Percentiles rank a stretch among this genome's conserved stretches.
These are phyloP conservation scores for Bruchidius siliquastri DNA, from an alignment of 2,888 invertebrate species.

Conservation along the genomic window DNA sequence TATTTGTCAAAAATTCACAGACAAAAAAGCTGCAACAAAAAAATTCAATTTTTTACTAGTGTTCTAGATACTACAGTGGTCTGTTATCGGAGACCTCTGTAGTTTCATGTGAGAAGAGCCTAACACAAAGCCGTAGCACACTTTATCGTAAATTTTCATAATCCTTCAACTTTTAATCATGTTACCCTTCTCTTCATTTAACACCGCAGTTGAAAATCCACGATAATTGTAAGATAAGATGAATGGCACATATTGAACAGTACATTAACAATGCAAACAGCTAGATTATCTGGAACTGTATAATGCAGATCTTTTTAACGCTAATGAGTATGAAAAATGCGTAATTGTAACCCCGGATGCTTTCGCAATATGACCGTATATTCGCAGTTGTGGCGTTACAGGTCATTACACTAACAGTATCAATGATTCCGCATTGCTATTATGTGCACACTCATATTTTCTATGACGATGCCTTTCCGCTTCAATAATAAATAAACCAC, in stretches of 20 bases:
- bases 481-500: neutral
- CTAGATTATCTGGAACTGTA: neutral
- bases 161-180: neutral
- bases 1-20: no score
- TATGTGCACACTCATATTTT: conserved; percentile 4
- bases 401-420: conserved; percentile 9
- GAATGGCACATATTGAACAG: neutral
- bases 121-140: no score
- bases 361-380: conserved; percentile 1
- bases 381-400: conserved; percentile 3
- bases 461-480: neutral
- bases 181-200: neutral
- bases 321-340: neutral
- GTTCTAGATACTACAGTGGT: no score
- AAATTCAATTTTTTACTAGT: no score
- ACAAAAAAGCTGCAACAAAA: no score
- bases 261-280: neutral
- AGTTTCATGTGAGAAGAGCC: no score
- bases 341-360: conserved; percentile 8
- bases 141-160: neutral
- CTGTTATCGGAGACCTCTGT: no score
- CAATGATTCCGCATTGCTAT: conserved; percentile 2
- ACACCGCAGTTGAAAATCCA: neutral
- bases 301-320: neutral
- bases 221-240: neutral